These are phyloP conservation scores for Saimiri boliviensis DNA, from an alignment of 2,113 vertebrate species.

Conservation along the genomic window DNA sequence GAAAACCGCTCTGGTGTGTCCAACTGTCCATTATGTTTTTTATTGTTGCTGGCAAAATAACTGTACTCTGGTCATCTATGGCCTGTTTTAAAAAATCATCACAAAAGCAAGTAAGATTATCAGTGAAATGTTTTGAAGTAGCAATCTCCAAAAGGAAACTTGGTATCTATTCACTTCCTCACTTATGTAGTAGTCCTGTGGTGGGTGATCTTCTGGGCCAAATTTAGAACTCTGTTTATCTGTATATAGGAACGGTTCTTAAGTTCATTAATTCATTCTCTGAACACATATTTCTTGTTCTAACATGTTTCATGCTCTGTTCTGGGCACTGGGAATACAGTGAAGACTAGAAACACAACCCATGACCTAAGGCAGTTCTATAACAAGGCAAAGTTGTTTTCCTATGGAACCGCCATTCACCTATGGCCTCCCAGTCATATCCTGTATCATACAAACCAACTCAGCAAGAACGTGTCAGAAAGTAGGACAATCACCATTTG, in stretches of 20 bases:
- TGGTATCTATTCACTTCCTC: neutral
- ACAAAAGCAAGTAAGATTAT: neutral
- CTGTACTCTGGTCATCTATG: slow-evolving; percentile 82
- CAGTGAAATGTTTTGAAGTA: slow-evolving; percentile 10
- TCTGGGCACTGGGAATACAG: neutral
- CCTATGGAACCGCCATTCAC: neutral
- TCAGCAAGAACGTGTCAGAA: neutral
- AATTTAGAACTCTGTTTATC: neutral
- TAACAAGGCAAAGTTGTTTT: neutral
- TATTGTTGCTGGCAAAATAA: slow-evolving; percentile 83
- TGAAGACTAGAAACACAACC: neutral
- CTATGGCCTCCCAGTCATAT: neutral
- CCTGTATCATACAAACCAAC: neutral
- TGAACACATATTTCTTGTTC: neutral
- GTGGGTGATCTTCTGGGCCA: neutral
- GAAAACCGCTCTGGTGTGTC: slow-evolving; percentile 85
- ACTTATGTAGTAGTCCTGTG: neutral
- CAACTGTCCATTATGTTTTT: slow-evolving; percentile 89
- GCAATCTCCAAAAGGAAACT: neutral
- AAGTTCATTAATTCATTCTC: neutral
- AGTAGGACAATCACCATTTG: slow-evolving; percentile 83
- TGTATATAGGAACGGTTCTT: neutral
- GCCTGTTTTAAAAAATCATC: slow-evolving; percentile 80
- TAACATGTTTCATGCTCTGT: neutral
- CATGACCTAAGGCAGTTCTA: neutral